Evolutionary conservation across 2,113 vertebrate species (phyloP).

Genomic region (Ciconia boyciana): DNA sequence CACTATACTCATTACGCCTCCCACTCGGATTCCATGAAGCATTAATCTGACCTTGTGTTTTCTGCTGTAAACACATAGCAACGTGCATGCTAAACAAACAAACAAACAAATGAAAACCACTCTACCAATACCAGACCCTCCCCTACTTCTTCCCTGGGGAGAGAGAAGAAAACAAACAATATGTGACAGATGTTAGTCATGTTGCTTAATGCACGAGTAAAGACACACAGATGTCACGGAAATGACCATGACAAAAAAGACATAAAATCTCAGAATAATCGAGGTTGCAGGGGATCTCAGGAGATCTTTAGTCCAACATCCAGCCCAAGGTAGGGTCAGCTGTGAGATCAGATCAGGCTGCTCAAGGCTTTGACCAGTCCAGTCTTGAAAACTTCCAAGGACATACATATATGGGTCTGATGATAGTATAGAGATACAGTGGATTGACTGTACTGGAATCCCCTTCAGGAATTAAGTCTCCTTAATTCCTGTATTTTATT

Average conservation of each 20-base stretch:
- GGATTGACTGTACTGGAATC: neutral
- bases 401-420: neutral
- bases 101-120: constrained; percentile 22
- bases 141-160: neutral
- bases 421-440: neutral
- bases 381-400: neutral
- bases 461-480: neutral
- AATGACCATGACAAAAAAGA: neutral
- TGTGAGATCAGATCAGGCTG: neutral
- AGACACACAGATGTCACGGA: neutral
- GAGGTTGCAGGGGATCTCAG: neutral
- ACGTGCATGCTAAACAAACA: constrained; percentile 7
- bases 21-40: neutral
- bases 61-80: constrained; percentile 4
- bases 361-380: neutral
- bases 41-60: neutral
- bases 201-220: neutral
- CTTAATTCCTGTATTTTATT: neutral
- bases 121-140: neutral
- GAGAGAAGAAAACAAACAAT: neutral
- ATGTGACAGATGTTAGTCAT: neutral
- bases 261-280: neutral
- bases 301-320: neutral
- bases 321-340: neutral
- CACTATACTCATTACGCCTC: neutral